Base-by-base conservation (phyloP, 1,140 invertebrate species). In the Atta colombica region DNA sequence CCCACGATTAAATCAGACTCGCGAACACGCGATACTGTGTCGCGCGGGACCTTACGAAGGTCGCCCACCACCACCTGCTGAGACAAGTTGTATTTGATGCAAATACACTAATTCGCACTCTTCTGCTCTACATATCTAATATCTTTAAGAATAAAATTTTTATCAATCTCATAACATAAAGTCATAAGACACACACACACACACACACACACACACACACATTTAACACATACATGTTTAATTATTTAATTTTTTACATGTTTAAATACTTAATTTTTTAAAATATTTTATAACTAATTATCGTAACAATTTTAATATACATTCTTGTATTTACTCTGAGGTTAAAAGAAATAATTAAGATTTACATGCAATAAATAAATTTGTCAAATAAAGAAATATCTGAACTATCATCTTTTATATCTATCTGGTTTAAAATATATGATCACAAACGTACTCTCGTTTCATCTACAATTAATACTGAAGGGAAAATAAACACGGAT, bases 1-100 rank as follows among this genome's bases (percentile, higher is more conserved):
- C 92, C 90, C 91, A 93, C 91, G 91, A 92, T 93, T 92, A 92
- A 93, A 92, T 92, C 91, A 78, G 55, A 58, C 58, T 12, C 90
- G 89, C 89, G 87, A 81, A 69, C 89, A 92, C 89, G 69, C 75
- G 86, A 90, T 90, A 88, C 65, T 68, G 49, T 58, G 49, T 49
- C 69, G 60, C 88, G 91, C 87, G 91, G 80, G 91, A 93, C 91
- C 93, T 93, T 92, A 75, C 86, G 89, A 94, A 94, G 93, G 93
- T 91, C 93, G 93, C 85, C 53, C 89, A 77, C 85, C 89, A 77
- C 85, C 93, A 93, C 92, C 93, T 94, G 93, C 82, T 74, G 85
- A 31, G 35, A 84, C 78, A 68, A 68, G 53, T 74, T 55, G 21
- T 53, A 28, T 58, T 87, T 84, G 18, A 35, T 72, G 35, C 53